These are phyloP conservation scores for Hypena proboscidalis DNA, from an alignment of 2,888 invertebrate genomes.

Conservation along the genomic window DNA sequence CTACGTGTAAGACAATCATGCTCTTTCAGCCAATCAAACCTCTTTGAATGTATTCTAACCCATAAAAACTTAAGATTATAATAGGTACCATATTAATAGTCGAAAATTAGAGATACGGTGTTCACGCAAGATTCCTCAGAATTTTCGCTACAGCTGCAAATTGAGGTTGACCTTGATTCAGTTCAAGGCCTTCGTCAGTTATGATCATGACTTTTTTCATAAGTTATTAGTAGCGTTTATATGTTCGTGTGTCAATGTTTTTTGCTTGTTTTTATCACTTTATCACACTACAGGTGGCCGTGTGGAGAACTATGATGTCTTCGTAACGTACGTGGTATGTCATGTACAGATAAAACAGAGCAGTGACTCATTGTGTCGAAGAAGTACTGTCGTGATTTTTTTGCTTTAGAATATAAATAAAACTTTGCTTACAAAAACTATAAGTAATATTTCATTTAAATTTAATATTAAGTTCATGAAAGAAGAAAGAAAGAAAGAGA, in stretches of 20 bases:
- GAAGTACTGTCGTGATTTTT: too few species aligned
- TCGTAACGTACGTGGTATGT: slow-evolving; percentile 17
- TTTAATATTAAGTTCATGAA: too few species aligned
- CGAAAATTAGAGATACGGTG: neutral
- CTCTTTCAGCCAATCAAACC: too few species aligned
- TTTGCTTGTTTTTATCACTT: slow-evolving; percentile 51
- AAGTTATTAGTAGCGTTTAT: slow-evolving; percentile 53
- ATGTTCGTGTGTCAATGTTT: slow-evolving; percentile 61
- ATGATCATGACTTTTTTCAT: slow-evolving; percentile 55
- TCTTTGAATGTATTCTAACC: too few species aligned
- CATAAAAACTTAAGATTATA: too few species aligned
- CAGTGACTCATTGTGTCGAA: too few species aligned
- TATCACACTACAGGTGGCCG: neutral
- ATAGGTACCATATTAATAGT: too few species aligned
- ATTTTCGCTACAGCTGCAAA: slow-evolving; percentile 27
- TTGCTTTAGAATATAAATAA: too few species aligned
- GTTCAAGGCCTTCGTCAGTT: slow-evolving; percentile 66
- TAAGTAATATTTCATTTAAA: too few species aligned
- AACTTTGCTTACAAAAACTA: too few species aligned
- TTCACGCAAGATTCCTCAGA: slow-evolving; percentile 2
- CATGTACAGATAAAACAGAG: slow-evolving; percentile 29
- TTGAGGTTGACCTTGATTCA: slow-evolving; percentile 62
- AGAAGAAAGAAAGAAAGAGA: too few species aligned
- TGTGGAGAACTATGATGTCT: slow-evolving; percentile 35
- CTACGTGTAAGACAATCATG: too few species aligned